Conservation (phyloP, 2,113 vertebrate genomes). For the Piaya cayana region DNA sequence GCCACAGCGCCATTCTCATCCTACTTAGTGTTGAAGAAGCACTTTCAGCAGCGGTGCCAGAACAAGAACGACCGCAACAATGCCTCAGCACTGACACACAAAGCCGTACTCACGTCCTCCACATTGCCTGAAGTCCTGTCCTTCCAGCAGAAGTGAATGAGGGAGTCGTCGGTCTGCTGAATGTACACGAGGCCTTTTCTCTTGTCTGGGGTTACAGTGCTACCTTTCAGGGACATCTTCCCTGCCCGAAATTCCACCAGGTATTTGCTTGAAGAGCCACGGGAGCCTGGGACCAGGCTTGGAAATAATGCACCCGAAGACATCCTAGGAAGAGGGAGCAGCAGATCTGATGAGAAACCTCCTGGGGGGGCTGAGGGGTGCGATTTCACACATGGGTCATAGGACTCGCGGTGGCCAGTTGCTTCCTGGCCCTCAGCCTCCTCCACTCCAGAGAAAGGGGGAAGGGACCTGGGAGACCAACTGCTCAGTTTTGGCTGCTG, state of each 20-base stretch:
- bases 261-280: constrained; percentile 93
- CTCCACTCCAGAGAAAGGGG: no score
- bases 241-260: constrained; percentile 96
- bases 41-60: neutral
- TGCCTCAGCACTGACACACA: neutral
- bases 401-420: no score
- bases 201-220: constrained; percentile 95
- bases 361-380: no score
- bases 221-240: constrained; percentile 95
- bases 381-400: no score
- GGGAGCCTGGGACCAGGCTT: constrained; percentile 93
- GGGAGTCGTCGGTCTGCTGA: constrained; percentile 96
- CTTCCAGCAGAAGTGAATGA: constrained; percentile 99
- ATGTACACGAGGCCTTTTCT: constrained; percentile 96
- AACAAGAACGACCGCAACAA: neutral
- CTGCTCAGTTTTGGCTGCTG: no score
- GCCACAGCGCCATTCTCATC: neutral
- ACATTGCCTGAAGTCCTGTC: constrained; percentile 91
- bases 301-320: constrained; percentile 94
- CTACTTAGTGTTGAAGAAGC: neutral
- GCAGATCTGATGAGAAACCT: neutral
- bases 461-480: no score
- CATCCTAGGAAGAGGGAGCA: constrained; percentile 76
- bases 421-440: no score
- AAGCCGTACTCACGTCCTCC: constrained; percentile 86